These are phyloP conservation scores for Catharus bicknelli DNA, from an alignment of 2,113 vertebrate genomes.

Conservation along the genomic window DNA sequence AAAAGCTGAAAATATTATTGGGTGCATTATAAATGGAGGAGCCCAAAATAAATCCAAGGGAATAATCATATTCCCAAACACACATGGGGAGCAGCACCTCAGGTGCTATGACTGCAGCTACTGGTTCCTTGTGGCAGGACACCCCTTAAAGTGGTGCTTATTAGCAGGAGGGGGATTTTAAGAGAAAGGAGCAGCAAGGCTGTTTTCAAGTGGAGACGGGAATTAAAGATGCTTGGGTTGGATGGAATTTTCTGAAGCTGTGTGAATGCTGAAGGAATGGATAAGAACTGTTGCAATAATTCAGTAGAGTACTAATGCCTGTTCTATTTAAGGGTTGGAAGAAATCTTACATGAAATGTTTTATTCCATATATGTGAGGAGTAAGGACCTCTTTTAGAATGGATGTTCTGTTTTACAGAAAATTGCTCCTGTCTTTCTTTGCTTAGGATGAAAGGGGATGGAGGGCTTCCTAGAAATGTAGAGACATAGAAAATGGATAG, in stretches of 20 bases:
- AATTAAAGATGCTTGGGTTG: background rate
- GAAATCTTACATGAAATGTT: background rate
- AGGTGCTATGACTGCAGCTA: background rate
- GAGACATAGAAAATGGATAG: accelerated
- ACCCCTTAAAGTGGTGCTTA: background rate
- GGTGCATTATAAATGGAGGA: background rate
- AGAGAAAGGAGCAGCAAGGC: background rate
- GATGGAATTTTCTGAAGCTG: background rate
- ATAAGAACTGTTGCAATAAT: background rate
- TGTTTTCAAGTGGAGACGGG: background rate
- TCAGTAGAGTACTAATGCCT: accelerated
- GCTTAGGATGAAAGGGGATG: accelerated
- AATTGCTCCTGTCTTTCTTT: background rate
- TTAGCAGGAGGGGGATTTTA: background rate
- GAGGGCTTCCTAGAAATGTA: background rate
- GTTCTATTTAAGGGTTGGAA: background rate
- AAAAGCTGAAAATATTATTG: background rate
- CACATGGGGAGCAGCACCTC: background rate
- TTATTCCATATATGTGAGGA: background rate
- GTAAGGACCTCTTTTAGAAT: background rate
- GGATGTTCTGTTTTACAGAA: background rate
- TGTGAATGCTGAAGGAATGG: background rate
- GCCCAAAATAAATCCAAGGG: background rate
- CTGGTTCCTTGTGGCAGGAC: background rate
- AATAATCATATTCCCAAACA: background rate